phyloP scores from a whole-genome alignment of 2,888 invertebrate genomes.

The Neocrepidodera transversa region DNA sequence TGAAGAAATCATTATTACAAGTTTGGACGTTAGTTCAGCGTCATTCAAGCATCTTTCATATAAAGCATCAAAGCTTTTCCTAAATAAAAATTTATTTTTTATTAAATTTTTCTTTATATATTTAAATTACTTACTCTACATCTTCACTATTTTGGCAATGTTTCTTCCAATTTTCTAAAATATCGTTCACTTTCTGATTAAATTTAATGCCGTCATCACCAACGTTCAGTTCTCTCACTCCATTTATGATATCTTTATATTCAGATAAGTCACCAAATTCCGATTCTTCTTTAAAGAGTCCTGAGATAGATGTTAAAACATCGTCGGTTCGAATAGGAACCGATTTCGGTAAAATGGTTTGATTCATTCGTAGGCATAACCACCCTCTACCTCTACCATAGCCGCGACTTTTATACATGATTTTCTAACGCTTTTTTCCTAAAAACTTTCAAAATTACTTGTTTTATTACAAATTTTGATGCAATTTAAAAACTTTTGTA shows the following conservation, averaged over 20 bases:
- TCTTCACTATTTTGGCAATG: slow-evolving; percentile 51
- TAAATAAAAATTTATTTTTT: slow-evolving; percentile 40
- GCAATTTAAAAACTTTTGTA: too few relatives aligned
- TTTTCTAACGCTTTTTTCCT: too few relatives aligned
- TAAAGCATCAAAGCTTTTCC: slow-evolving; percentile 52
- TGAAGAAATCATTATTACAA: slow-evolving; percentile 53
- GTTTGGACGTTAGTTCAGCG: slow-evolving; percentile 52
- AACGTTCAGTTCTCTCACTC: slow-evolving; percentile 50
- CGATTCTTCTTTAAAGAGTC: slow-evolving; percentile 24
- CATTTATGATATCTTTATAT: slow-evolving; percentile 45
- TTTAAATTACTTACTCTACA: slow-evolving; percentile 55
- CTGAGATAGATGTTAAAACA: slow-evolving; percentile 6
- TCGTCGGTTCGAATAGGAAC: slow-evolving; percentile 18
- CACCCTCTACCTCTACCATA: slow-evolving; percentile 48
- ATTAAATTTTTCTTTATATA: too few relatives aligned
- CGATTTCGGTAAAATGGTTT: slow-evolving; percentile 26
- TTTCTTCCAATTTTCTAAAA: slow-evolving; percentile 51
- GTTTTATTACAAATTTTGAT: too few relatives aligned
- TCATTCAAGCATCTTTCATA: slow-evolving; percentile 52
- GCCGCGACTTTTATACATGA: slow-evolving; percentile 40
- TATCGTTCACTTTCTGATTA: slow-evolving; percentile 56
- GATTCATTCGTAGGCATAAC: slow-evolving; percentile 43
- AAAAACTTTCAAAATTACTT: too few relatives aligned
- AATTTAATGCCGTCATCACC: slow-evolving; percentile 58
- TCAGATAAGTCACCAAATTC: slow-evolving; percentile 37